Conservation (phyloP, 2,888 invertebrate species). For the Ferdinandea cuprea region DNA sequence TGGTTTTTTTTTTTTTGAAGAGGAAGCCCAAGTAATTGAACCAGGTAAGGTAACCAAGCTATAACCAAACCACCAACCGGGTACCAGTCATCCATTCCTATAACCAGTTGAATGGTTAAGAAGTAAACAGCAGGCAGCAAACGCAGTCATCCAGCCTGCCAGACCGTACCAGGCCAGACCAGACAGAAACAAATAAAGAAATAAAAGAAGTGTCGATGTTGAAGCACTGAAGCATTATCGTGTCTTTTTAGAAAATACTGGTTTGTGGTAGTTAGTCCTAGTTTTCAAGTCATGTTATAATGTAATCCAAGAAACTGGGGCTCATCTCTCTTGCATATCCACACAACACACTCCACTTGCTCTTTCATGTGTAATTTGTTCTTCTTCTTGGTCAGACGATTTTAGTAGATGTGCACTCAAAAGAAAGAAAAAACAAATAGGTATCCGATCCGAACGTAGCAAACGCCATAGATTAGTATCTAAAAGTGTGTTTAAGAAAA, state of each 20-base stretch:
- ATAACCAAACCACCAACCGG: constrained; percentile 35
- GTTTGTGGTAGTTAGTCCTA: constrained; percentile 73
- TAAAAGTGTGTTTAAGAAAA: not conserved
- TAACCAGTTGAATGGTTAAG: constrained; percentile 72
- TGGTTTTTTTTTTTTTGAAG: constrained; percentile 32
- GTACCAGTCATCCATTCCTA: constrained; percentile 64
- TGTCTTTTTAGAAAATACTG: constrained; percentile 47
- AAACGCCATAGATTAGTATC: not conserved
- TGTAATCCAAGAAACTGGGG: constrained; percentile 72
- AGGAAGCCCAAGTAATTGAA: constrained; percentile 68
- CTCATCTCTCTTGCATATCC: constrained; percentile 46
- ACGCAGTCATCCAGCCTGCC: constrained; percentile 39
- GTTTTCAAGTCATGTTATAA: constrained; percentile 73
- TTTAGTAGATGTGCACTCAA: not conserved
- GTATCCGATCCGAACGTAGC: not conserved
- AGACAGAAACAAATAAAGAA: constrained; percentile 54
- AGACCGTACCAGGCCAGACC: constrained; percentile 12
- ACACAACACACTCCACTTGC: constrained; percentile 63
- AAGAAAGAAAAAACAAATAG: not conserved
- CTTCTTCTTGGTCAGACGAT: not conserved
- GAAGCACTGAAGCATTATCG: constrained; percentile 47
- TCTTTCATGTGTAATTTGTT: constrained; percentile 71
- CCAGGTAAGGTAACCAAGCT: constrained; percentile 72
- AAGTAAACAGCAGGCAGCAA: constrained; percentile 30
- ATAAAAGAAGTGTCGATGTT: constrained; percentile 45